Base-by-base conservation (phyloP, 2,888 invertebrate species). In the Brenthis hecate region DNA sequence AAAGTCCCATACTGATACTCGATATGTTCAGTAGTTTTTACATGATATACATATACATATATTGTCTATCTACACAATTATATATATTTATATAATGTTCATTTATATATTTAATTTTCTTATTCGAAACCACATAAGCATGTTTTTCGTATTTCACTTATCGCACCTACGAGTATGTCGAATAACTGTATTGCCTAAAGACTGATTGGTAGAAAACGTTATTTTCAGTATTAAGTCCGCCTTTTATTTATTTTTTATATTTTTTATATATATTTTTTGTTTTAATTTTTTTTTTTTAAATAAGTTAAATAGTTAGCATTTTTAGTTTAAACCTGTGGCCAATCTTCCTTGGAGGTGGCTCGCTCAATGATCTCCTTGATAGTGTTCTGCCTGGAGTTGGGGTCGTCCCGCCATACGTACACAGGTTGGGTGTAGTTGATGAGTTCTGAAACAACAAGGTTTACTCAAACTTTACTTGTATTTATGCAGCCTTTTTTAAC, bases 381-480 rank as follows among this genome's bases (percentile, higher is more conserved):
- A 5, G 98, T 97, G 78, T 96, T 97, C 81, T 97, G 97, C 8
- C 99, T 92, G 0, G 99, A 98, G 85, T 98, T 96, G 0, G 98
- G 97, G 91, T 98, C 98, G 81, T 98, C 98, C 65, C 99, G 93
- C 94, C 96, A 96, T 53, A 99, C 99, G 84, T 98, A 98, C 58
- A 99, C 97, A 0, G 99, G 98, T 86, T 99, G 99, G 0, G 98
- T 98, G 87, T 97, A 98, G 88, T 97, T 97, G 75, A 98, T 98
- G 62, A 99, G 91, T 84, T 97, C 98, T 97, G 91, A 13, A 93
- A 88, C 1, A 61, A 43, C 19, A 19, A 14, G 32, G 8, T 56
- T 47, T 48, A 53, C 16, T 48, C n/a, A 13, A 28, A 36, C 6
- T 8, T 43, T 43, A 43, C 36, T 43, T 43, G 8, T 43, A 11